Conservation (phyloP, 2,797 vertebrate species). For the Enteromius anoplus region DNA sequence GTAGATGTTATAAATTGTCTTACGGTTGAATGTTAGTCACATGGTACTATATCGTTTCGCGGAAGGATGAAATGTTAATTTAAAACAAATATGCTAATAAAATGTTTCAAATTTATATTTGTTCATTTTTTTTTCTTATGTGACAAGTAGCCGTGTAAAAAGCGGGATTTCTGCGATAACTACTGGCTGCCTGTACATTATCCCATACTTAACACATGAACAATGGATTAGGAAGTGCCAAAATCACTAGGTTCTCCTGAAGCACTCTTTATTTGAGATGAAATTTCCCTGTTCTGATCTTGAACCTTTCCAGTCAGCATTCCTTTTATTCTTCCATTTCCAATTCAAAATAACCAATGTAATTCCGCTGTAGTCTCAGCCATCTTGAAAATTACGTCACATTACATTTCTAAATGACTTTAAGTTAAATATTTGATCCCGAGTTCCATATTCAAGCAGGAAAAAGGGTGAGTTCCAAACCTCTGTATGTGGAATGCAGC, state of each 20-base stretch:
- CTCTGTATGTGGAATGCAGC: neutral
- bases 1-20: no score
- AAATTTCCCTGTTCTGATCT: neutral
- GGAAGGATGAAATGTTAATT: no score
- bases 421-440: neutral
- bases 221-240: neutral
- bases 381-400: neutral
- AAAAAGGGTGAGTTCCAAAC: neutral
- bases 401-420: neutral
- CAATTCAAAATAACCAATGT: neutral
- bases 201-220: no score
- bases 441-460: neutral
- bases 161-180: no score
- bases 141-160: no score
- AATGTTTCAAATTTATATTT: no score
- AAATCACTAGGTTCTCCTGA: no score
- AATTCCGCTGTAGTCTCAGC: neutral
- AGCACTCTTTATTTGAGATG: neutral
- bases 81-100: no score
- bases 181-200: no score
- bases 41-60: no score
- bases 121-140: no score
- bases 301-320: neutral
- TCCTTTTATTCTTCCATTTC: neutral
- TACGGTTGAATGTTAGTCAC: no score